These are phyloP conservation scores for Ochropleura leucogaster DNA, from an alignment of 2,888 invertebrate species.

Conservation along the genomic window DNA sequence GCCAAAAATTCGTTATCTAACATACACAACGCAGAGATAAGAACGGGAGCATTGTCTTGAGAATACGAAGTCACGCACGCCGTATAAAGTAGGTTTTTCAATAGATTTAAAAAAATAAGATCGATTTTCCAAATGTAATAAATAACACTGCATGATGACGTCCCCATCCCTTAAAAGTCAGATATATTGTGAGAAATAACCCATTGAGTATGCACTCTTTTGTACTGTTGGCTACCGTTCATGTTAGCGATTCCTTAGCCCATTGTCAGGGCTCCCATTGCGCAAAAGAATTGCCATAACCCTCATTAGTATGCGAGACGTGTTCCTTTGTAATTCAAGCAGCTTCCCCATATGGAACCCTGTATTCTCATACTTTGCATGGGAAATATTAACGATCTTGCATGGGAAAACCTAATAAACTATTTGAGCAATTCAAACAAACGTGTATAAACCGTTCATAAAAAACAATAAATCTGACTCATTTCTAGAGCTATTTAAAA, in stretches of 20 bases:
- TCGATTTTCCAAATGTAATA: slow-evolving; percentile 1
- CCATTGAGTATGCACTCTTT: slow-evolving; percentile 24
- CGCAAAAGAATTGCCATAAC: slow-evolving; percentile 26
- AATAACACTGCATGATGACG: background rate
- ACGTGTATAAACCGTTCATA: background rate
- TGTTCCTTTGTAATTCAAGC: slow-evolving; percentile 32
- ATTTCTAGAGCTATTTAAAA: slow-evolving; percentile 30
- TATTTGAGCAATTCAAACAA: slow-evolving; percentile 3
- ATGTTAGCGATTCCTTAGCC: slow-evolving; percentile 8
- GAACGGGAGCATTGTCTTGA: slow-evolving; percentile 28
- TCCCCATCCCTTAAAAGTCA: slow-evolving; percentile 15
- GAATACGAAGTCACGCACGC: background rate
- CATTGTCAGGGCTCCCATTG: slow-evolving; percentile 32
- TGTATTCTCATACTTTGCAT: slow-evolving; percentile 21
- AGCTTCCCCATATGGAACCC: slow-evolving; percentile 19
- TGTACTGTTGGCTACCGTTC: slow-evolving; percentile 26
- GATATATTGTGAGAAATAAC: slow-evolving; percentile 31
- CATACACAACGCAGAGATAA: slow-evolving; percentile 33
- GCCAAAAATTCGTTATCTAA: slow-evolving; percentile 40
- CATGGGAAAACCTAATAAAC: slow-evolving; percentile 20
- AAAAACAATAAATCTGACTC: slow-evolving; percentile 22
- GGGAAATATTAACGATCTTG: slow-evolving; percentile 34
- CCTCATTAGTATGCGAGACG: slow-evolving; percentile 40
- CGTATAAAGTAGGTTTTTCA: background rate
- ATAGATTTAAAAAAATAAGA: background rate